phyloP scores from a whole-genome alignment of 2,888 invertebrate genomes.

The Allolobophora icterica region DNA sequence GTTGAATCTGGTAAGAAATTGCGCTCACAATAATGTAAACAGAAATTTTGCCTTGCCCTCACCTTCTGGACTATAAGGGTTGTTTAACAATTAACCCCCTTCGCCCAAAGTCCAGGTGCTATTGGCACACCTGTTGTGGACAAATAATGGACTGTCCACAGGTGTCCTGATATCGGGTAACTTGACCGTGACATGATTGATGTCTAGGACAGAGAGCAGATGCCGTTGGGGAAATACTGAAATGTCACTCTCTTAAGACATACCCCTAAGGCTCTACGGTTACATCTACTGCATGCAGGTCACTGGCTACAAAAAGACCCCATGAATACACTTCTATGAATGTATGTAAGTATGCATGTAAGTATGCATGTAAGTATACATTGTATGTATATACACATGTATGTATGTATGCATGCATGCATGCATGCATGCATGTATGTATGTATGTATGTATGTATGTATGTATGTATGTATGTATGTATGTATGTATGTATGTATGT shows the following conservation, averaged over 20 bases:
- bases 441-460: too few relatives aligned
- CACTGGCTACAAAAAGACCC: neutral
- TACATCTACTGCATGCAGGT: neutral
- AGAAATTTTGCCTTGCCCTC: neutral
- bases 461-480: too few relatives aligned
- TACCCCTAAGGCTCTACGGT: neutral
- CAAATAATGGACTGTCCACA: neutral
- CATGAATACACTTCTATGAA: neutral
- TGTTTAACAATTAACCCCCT: neutral
- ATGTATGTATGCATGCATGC: too few relatives aligned
- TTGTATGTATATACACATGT: too few relatives aligned
- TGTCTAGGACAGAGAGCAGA: neutral
- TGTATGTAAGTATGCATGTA: too few relatives aligned
- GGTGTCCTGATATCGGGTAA: neutral
- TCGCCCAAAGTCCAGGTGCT: neutral
- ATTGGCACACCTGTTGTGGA: neutral
- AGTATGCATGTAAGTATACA: too few relatives aligned
- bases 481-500: too few relatives aligned
- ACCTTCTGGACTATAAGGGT: neutral
- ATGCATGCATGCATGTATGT: too few relatives aligned
- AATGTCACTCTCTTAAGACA: neutral
- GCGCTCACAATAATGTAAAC: neutral
- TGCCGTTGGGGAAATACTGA: neutral
- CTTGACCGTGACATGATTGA: neutral
- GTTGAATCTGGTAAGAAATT: neutral